These are phyloP conservation scores for Alethe diademata DNA, from an alignment of 2,113 vertebrate species.

Conservation along the genomic window DNA sequence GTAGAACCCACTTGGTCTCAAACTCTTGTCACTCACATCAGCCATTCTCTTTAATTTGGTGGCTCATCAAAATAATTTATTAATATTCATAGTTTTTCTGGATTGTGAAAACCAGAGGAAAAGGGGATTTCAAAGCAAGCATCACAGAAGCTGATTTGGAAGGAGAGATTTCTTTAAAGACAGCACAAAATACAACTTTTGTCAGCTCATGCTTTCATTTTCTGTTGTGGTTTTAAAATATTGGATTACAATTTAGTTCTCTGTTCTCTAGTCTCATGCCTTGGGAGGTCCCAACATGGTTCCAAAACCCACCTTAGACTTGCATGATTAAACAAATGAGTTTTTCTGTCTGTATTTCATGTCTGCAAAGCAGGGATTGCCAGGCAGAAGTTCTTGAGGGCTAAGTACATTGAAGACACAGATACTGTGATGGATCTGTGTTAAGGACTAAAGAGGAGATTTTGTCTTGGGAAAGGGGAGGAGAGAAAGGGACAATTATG, in stretches of 20 bases:
- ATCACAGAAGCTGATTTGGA: not conserved
- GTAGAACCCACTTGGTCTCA: not conserved
- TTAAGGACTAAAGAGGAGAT: not conserved
- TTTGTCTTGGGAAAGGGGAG: conserved; percentile 41
- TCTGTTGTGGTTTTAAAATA: not conserved
- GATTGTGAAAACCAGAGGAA: not conserved
- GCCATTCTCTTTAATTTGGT: not conserved
- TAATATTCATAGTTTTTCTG: not conserved
- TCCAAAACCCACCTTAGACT: not conserved
- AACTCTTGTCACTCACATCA: not conserved
- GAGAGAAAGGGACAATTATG: conserved; percentile 47
- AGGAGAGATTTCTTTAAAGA: not conserved
- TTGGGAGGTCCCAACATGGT: not conserved
- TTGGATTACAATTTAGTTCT: not conserved
- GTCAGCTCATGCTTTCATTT: not conserved
- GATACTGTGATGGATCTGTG: not conserved
- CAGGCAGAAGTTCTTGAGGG: not conserved
- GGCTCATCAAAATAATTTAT: not conserved
- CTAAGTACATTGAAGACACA: not conserved
- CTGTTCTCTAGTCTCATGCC: not conserved
- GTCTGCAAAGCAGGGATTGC: not conserved
- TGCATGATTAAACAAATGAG: not conserved
- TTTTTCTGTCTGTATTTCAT: not conserved
- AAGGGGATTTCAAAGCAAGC: not conserved
- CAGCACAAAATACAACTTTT: not conserved